Evolutionary conservation across 2,888 invertebrate species (phyloP), one percentile per base, ranked within the genome.

Genomic region (Scaptomyza parva): DNA sequence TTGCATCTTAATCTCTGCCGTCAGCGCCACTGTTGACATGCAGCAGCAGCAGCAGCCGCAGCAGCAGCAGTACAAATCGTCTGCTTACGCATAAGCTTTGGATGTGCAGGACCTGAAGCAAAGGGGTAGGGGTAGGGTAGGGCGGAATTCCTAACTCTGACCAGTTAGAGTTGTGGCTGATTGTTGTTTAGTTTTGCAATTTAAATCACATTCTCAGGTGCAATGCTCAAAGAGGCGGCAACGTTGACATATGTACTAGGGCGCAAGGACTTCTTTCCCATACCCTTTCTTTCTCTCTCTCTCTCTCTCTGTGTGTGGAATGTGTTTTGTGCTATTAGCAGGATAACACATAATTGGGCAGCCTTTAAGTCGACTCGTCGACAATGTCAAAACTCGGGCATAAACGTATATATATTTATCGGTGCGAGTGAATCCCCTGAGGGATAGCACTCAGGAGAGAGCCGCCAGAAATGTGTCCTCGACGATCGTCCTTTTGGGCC

Each of bases 1-100:
- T 84, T 84, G 86, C 84, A 84, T 84, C 84, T 84, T 84, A 84
- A 84, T 84, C 84, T 86, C 86, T 84, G 85, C 70, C 85, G 81
- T 84, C 82, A 79, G 83, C 86, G 75, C 45, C 78, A 68, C 51
- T 82, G 86, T 85, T 82, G 81, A 82, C 83, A 82, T 69, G 71
- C 67, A 66, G 67, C 55, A 58, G 55, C 35, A 43, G 41, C 20
- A 30, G 44, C 24, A 52, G 50, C 24, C 50, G 50, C 57, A 52
- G 51, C 18, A 35, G 39, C 9, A 41, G 45, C n/a, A 54, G 6
- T 2, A 62, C 76, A 77, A 83, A 86, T 78, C 69, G 69, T 66
- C 64, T 72, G 79, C 79, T 77, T 77, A 77, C 67, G 63, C 67
- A 65, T 69, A 60, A 76, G 62, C 47, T 60, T 66, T 65, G 66